A percentile compares a stretch with the other conserved stretches of the same genome.
phyloP scores from a whole-genome alignment of 2,113 vertebrate genomes.

The Syngnathoides biaculeatus region DNA sequence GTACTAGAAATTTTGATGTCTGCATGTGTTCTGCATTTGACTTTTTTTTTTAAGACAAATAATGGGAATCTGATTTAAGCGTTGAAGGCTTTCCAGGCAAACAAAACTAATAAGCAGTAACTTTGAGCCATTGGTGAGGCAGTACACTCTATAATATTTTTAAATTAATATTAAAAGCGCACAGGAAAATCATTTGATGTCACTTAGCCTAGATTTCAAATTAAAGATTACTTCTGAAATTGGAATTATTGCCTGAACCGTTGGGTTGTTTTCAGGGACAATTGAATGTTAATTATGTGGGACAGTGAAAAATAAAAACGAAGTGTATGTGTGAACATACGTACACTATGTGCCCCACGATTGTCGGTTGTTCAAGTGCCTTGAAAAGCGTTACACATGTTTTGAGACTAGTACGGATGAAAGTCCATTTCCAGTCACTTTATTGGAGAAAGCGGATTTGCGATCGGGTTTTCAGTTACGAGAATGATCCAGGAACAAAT shows the following conservation, averaged over 20 bases:
- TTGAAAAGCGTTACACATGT: no score
- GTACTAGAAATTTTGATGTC: constrained; percentile 23
- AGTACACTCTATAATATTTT: background rate
- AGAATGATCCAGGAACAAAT: no score
- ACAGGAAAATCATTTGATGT: constrained; percentile 29
- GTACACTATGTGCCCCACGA: no score
- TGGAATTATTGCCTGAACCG: background rate
- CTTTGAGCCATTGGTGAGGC: constrained; percentile 56
- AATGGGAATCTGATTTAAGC: constrained; percentile 34
- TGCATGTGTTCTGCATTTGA: constrained; percentile 20
- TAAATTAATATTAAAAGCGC: constrained; percentile 54
- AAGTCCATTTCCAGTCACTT: no score
- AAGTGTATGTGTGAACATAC: background rate
- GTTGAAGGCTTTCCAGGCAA: constrained; percentile 33
- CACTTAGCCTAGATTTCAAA: constrained; percentile 38
- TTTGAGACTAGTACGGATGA: no score
- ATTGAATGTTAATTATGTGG: background rate
- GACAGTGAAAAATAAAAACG: background rate
- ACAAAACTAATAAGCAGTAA: constrained; percentile 47
- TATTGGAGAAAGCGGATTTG: no score
- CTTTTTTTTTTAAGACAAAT: constrained; percentile 18
- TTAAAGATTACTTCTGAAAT: background rate
- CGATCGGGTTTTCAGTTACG: no score
- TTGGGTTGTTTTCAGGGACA: background rate
- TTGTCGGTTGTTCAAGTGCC: no score